phyloP scores from a whole-genome alignment of 2,113 vertebrate species.

The Rousettus leschenaultii region DNA sequence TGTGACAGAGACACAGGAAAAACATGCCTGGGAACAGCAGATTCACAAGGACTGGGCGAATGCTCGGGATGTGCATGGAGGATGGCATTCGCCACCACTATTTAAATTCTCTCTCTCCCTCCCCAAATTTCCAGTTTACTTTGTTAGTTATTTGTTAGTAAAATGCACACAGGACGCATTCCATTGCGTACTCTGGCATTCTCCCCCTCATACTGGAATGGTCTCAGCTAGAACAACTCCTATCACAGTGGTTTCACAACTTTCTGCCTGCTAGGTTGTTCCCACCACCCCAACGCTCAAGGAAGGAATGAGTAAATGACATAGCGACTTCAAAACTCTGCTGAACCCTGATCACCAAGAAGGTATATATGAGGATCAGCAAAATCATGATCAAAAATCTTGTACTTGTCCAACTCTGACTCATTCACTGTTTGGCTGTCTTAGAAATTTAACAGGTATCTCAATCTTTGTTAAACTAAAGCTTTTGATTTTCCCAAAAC shows the following conservation, averaged over 20 bases:
- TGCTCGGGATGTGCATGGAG: background rate
- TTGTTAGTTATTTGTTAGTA: background rate
- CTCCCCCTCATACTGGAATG: accelerated
- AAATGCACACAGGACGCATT: background rate
- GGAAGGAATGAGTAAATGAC: background rate
- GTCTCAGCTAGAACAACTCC: background rate
- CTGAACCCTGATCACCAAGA: background rate
- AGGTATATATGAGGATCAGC: background rate
- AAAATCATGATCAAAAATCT: background rate
- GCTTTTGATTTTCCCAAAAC: background rate
- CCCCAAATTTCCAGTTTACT: background rate
- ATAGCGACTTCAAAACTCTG: background rate
- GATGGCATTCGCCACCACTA: background rate
- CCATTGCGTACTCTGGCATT: background rate
- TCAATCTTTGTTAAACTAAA: background rate
- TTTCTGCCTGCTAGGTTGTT: background rate
- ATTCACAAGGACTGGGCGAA: background rate
- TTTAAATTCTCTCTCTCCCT: background rate
- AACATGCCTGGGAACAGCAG: background rate
- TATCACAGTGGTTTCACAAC: background rate
- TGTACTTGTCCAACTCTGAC: background rate
- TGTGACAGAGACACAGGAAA: background rate
- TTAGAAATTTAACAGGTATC: background rate
- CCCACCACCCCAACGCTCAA: background rate
- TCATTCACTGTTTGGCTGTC: background rate